phyloP scores from a whole-genome alignment of 2,797 vertebrate species.

The Rhyacichthys aspro region DNA sequence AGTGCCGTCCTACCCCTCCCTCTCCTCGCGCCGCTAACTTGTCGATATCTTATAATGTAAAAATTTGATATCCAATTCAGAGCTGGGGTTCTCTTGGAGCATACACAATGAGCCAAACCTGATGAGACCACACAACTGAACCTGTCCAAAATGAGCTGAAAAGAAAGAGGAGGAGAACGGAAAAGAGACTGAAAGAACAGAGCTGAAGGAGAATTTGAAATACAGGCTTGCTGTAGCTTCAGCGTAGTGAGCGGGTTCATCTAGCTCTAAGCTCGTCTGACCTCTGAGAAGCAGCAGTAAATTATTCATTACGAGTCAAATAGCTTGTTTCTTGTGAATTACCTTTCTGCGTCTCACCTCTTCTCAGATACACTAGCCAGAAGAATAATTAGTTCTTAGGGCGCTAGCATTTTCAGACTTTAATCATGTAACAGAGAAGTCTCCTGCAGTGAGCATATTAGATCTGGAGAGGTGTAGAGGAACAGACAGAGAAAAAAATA shows the following conservation, averaged over 20 bases:
- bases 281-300: slow-evolving; percentile 69
- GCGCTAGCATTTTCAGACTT: slow-evolving; percentile 75
- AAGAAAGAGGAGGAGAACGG: not conserved
- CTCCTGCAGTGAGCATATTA: slow-evolving; percentile 77
- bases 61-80: slow-evolving; percentile 78
- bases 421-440: slow-evolving; percentile 77
- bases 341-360: slow-evolving; percentile 64
- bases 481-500: slow-evolving; percentile 28
- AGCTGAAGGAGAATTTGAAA: slow-evolving; percentile 27
- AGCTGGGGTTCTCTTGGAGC: slow-evolving; percentile 48
- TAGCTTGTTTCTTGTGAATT: slow-evolving; percentile 81
- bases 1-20: slow-evolving; percentile 25
- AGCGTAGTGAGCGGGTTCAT: slow-evolving; percentile 39
- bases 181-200: slow-evolving; percentile 20
- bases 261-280: slow-evolving; percentile 62
- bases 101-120: slow-evolving; percentile 67
- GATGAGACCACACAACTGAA: slow-evolving; percentile 49
- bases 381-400: slow-evolving; percentile 82
- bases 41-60: slow-evolving; percentile 81
- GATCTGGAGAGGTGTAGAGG: slow-evolving; percentile 48
- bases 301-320: slow-evolving; percentile 83
- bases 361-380: slow-evolving; percentile 52
- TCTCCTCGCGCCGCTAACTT: slow-evolving; percentile 48
- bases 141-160: slow-evolving; percentile 56
- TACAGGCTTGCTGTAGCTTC: slow-evolving; percentile 26